Base-by-base conservation (phyloP, 2,797 vertebrate genomes). In the Falco concolor region DNA sequence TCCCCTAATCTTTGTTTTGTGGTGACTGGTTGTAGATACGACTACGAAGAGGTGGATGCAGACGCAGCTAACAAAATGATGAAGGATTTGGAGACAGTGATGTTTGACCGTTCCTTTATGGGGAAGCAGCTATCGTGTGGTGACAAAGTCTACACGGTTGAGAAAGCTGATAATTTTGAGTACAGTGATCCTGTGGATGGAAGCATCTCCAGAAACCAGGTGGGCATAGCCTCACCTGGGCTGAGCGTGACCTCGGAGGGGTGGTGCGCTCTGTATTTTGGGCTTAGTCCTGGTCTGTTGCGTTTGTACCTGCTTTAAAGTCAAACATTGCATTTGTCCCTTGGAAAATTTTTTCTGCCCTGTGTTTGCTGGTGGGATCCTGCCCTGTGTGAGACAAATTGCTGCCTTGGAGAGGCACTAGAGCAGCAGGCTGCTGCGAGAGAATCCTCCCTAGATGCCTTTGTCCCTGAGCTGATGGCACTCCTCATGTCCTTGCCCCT, bases 1-100 rank as follows among this genome's bases (percentile, higher is more conserved):
- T 89, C 23, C 36, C 22, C 20, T 77, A 7, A 53, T 3, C 84
- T 61, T 32, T 28, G 27, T 30, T 63, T 27, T 30, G 12, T 73
- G 75, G 6, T 70, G 78, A 8, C 84, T 56, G 87, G 23, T 92
- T 92, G 73, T 88, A 99, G 99, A 92, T 99, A 99, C 0, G 99
- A 99, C 96, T 99, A 99, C 0, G 99, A 99, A 95, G 99, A 99
- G 97, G 99, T 99, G 21, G 99, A 99, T 61, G 99, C 99, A 0
- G 99, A 99, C 2, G 98, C 98, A 12, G 99, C 99, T 52, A 99
- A 98, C 97, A 99, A 99, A 93, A 99, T 99, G 99, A 99, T 99
- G 97, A 99, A 98, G 89, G 98, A 99, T 54, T 97, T 99, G 97
- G 98, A 99, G 97, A 72, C 98, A 0, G n/a, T 98, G 32, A 99